phyloP scores from a whole-genome alignment of 2,888 invertebrate species.

The Ophion costatus region DNA sequence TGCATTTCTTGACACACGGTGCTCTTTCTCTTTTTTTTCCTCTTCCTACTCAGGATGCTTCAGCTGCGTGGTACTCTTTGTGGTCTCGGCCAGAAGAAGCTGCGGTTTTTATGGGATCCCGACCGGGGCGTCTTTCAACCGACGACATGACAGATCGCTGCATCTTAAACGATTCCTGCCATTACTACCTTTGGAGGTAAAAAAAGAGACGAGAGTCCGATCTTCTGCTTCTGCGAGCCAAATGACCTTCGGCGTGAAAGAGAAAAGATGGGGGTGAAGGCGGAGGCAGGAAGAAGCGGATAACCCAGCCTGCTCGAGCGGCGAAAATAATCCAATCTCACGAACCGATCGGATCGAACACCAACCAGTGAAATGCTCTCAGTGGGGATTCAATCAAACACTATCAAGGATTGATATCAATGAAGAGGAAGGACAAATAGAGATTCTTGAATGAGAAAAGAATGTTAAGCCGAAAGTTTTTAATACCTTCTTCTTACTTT shows the following conservation, averaged over 20 bases:
- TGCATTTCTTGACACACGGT: slow-evolving; percentile 65
- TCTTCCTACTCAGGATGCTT: slow-evolving; percentile 32
- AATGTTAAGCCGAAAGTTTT: slow-evolving; percentile 23
- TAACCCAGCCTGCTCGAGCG: slow-evolving; percentile 48
- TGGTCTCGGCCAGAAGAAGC: slow-evolving; percentile 40
- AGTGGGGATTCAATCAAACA: slow-evolving; percentile 55
- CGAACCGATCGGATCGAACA: slow-evolving; percentile 50
- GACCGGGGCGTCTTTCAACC: slow-evolving; percentile 39
- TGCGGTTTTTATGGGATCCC: slow-evolving; percentile 46
- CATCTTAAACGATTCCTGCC: slow-evolving; percentile 65
- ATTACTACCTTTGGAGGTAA: slow-evolving; percentile 44
- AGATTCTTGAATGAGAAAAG: background rate
- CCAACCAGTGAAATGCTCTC: slow-evolving; percentile 38
- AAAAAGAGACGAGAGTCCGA: slow-evolving; percentile 40
- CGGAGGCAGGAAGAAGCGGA: slow-evolving; percentile 26
- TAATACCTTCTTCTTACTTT: background rate
- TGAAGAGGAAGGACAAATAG: slow-evolving; percentile 21
- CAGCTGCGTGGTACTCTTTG: slow-evolving; percentile 54
- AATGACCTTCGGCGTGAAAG: slow-evolving; percentile 49
- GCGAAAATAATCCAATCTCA: slow-evolving; percentile 67
- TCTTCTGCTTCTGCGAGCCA: slow-evolving; percentile 42
- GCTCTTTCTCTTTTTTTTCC: slow-evolving; percentile 44
- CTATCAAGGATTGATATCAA: slow-evolving; percentile 33
- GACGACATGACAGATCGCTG: slow-evolving; percentile 64
- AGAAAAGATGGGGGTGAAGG: slow-evolving; percentile 21